These are phyloP conservation scores for Silurus aristotelis DNA, from an alignment of 2,797 vertebrate genomes.

Conservation along the genomic window DNA sequence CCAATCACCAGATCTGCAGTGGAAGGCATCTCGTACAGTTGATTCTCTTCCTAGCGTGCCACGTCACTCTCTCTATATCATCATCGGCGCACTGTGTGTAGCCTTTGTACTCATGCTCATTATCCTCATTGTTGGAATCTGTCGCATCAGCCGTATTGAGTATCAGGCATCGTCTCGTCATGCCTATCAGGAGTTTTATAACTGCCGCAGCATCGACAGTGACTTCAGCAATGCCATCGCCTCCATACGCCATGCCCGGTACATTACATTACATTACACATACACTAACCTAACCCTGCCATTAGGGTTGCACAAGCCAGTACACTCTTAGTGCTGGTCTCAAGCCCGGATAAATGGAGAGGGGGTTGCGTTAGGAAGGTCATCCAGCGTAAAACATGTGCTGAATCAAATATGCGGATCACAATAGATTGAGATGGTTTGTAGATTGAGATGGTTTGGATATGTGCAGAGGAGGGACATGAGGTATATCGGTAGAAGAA, in stretches of 20 bases:
- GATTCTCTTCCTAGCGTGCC: constrained; percentile 95
- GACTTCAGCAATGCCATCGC: constrained; percentile 96
- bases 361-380: too few relatives aligned
- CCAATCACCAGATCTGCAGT: constrained; percentile 84
- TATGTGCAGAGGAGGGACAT: too few relatives aligned
- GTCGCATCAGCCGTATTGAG: constrained; percentile 98
- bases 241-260: constrained; percentile 97
- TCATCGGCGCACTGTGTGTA: constrained; percentile 94
- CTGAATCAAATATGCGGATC: too few relatives aligned
- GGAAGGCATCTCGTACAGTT: constrained; percentile 90
- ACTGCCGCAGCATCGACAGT: constrained; percentile 97
- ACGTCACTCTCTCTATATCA: constrained; percentile 96
- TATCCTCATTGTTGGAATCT: constrained; percentile 97
- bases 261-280: neutral
- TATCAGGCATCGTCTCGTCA: constrained; percentile 97
- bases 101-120: constrained; percentile 98
- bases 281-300: neutral
- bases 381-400: too few relatives aligned
- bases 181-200: constrained; percentile 97
- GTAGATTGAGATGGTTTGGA: too few relatives aligned
- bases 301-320: too few relatives aligned
- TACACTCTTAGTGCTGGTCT: too few relatives aligned
- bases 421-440: too few relatives aligned
- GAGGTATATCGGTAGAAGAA: too few relatives aligned
- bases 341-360: too few relatives aligned